Evolutionary conservation across 2,797 vertebrate species (phyloP).

Genomic region (Otus scops): DNA sequence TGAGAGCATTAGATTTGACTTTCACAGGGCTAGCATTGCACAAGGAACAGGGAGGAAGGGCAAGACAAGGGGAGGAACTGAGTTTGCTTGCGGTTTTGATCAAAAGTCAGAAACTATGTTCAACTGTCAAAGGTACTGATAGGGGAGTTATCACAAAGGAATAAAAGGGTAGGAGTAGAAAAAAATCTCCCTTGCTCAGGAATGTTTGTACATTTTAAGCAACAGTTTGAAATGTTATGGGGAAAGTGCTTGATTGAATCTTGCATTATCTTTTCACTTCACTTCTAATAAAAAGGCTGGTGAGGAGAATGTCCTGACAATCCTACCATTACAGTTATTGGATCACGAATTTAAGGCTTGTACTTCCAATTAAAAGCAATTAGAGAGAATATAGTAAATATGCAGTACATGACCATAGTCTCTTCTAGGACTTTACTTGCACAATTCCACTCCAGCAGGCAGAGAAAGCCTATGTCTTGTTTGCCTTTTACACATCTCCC

Average conservation of each 20-base stretch:
- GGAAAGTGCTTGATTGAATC: not conserved
- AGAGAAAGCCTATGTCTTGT: not conserved
- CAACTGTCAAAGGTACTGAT: slow-evolving; percentile 24
- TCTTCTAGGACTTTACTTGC: not conserved
- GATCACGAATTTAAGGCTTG: not conserved
- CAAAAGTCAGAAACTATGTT: slow-evolving; percentile 8
- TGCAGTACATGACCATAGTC: not conserved
- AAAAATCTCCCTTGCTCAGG: not conserved
- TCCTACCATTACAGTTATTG: not conserved
- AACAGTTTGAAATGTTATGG: not conserved
- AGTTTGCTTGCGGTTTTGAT: not conserved
- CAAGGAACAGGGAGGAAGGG: not conserved
- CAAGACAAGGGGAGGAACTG: not conserved
- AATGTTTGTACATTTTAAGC: slow-evolving; percentile 29
- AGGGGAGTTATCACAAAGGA: not conserved
- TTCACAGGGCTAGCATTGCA: not conserved
- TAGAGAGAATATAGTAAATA: not conserved
- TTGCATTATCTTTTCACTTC: not conserved
- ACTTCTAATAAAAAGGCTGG: not conserved
- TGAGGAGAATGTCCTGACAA: not conserved
- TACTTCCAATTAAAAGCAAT: not conserved
- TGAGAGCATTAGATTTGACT: not conserved
- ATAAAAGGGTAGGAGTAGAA: not conserved
- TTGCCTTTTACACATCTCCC: not conserved
- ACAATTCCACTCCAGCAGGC: not conserved